phyloP scores from a whole-genome alignment of 1,140 invertebrate species.

The Drosophila obscura region DNA sequence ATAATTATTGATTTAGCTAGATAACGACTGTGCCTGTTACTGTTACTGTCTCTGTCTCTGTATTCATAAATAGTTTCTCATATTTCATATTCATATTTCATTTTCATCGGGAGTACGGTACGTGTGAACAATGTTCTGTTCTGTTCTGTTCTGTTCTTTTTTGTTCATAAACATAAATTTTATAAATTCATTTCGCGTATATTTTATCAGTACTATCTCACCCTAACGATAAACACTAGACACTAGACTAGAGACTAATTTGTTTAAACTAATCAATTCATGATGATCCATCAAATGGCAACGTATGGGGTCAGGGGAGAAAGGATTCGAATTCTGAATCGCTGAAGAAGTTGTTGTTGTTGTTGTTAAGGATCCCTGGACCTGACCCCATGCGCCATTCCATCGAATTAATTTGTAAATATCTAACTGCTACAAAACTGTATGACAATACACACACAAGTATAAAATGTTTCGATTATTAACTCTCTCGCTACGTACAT shows the following conservation, averaged over 20 bases:
- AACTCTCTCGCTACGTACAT: constrained; percentile 17
- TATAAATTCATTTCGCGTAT: constrained; percentile 78
- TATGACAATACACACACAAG: constrained; percentile 72
- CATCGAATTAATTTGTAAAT: constrained; percentile 27
- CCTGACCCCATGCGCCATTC: too few relatives aligned
- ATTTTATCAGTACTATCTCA: constrained; percentile 78
- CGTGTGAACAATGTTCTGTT: constrained; percentile 35
- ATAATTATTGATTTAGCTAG: constrained; percentile 53
- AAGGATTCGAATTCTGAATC: neutral
- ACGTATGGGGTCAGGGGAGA: too few relatives aligned
- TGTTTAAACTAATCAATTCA: constrained; percentile 53
- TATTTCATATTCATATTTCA: constrained; percentile 13
- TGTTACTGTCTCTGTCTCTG: constrained; percentile 5
- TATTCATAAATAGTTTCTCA: neutral
- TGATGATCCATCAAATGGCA: constrained; percentile 19
- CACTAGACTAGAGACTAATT: constrained; percentile 24
- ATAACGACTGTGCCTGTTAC: neutral
- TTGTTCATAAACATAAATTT: constrained; percentile 71
- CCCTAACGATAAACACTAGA: constrained; percentile 68
- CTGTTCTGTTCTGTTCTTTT: neutral
- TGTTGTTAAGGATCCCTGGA: too few relatives aligned
- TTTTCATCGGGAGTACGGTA: constrained; percentile 25
- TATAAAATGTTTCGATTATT: constrained; percentile 68
- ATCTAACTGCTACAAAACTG: constrained; percentile 74
- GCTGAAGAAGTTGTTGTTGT: neutral